A percentile compares a stretch with the other conserved stretches of the same genome.
Evolutionary conservation across 2,113 vertebrate species (phyloP).

Genomic region (Nothobranchius kuhntae): DNA sequence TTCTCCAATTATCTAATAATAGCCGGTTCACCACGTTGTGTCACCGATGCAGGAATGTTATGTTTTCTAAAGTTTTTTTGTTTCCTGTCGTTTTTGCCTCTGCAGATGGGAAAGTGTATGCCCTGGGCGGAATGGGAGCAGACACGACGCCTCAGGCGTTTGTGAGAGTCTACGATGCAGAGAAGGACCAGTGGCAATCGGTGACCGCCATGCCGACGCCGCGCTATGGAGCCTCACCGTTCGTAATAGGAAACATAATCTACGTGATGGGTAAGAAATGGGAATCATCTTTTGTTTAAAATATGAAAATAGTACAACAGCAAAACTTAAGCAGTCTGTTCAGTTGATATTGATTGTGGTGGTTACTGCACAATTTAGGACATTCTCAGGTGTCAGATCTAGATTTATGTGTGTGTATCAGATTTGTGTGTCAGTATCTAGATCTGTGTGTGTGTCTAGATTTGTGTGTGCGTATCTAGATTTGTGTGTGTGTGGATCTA

Average conservation of each 20-base stretch:
- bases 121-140: constrained; percentile 90
- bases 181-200: constrained; percentile 89
- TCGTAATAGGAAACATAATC: constrained; percentile 91
- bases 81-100: background rate
- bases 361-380: too few relatives aligned
- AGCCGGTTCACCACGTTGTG: background rate
- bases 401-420: too few relatives aligned
- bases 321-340: background rate
- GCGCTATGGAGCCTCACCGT: constrained; percentile 90
- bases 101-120: constrained; percentile 91
- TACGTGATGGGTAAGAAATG: constrained; percentile 75
- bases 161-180: constrained; percentile 88
- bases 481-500: too few relatives aligned
- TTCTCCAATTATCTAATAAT: constrained; percentile 3
- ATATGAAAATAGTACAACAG: background rate
- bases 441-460: too few relatives aligned
- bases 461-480: too few relatives aligned
- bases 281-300: too few relatives aligned
- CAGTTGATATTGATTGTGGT: background rate
- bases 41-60: background rate
- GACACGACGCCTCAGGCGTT: constrained; percentile 93
- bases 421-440: too few relatives aligned
- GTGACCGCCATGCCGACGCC: constrained; percentile 95
- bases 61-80: background rate
- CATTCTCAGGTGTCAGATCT: too few relatives aligned